phyloP scores from a whole-genome alignment of 23 tunicate genomes.

The Styela plicata region DNA sequence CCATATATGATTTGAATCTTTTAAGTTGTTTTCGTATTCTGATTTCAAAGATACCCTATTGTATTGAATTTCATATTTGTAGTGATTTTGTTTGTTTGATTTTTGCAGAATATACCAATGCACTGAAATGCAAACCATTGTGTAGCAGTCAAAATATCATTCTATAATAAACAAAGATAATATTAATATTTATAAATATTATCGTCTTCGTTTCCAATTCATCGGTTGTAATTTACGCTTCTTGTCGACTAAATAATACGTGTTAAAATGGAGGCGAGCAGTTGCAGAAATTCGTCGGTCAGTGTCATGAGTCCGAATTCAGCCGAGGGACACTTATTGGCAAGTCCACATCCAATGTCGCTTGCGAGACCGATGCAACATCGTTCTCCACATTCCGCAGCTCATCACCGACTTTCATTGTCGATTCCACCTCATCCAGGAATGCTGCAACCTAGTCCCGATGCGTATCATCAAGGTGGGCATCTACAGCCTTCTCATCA shows the following conservation, averaged over 20 bases:
- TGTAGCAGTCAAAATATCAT: neutral
- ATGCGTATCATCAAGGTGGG: conserved; percentile 17
- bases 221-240: neutral
- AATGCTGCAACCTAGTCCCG: neutral
- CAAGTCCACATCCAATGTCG: conserved; percentile 11
- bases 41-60: too few relatives aligned
- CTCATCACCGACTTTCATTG: neutral
- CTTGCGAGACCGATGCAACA: conserved; percentile 7
- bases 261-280: conserved; percentile 19
- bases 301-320: conserved; percentile 14
- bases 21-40: too few relatives aligned
- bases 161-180: neutral
- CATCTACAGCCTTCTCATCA: neutral
- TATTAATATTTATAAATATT: too few relatives aligned
- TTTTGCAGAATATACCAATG: neutral
- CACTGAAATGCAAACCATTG: neutral
- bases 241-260: neutral
- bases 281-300: conserved; percentile 26
- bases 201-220: neutral
- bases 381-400: neutral
- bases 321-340: conserved; percentile 15
- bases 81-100: too few relatives aligned
- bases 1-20: too few relatives aligned
- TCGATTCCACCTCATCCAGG: conserved; percentile 8
- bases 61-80: too few relatives aligned